Conservation (phyloP, 1,140 invertebrate genomes). For the Sycophila sp. region DNA sequence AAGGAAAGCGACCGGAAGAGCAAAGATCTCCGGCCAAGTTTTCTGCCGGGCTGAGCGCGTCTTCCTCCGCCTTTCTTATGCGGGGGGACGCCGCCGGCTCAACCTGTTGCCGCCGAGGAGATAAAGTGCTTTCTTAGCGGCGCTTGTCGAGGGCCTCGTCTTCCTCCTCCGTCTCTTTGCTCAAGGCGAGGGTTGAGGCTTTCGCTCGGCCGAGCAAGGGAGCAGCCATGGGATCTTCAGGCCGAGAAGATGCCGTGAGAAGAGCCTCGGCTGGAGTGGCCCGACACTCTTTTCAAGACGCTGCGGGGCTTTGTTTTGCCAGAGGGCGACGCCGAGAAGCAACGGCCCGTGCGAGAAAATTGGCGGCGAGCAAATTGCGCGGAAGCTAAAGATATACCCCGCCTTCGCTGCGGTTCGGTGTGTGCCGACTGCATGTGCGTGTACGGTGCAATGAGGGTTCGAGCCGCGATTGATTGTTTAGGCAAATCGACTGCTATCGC, state of each 20-base stretch:
- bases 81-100: no score
- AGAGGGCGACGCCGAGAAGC: constrained; percentile 47
- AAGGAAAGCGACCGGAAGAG: constrained; percentile 44
- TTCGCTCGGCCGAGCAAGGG: not conserved
- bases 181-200: not conserved
- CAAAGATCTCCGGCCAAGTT: constrained; percentile 44
- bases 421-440: not conserved
- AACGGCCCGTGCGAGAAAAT: constrained; percentile 48
- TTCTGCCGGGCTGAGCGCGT: constrained; percentile 17
- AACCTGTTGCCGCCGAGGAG: constrained; percentile 41
- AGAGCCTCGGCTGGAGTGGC: not conserved
- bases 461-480: constrained; percentile 27
- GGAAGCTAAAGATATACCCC: constrained; percentile 42
- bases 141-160: constrained; percentile 21
- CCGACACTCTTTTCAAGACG: constrained; percentile 7
- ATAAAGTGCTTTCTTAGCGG: constrained; percentile 60
- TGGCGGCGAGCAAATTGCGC: constrained; percentile 47
- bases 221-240: not conserved
- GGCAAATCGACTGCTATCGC: constrained; percentile 22
- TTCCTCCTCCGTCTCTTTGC: not conserved
- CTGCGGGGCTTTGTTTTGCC: constrained; percentile 55
- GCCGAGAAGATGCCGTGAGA: not conserved
- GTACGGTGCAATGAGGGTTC: not conserved
- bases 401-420: not conserved
- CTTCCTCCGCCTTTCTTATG: constrained; percentile 42